Conservation (phyloP, 2,888 invertebrate genomes). For the Malachius bipustulatus region DNA sequence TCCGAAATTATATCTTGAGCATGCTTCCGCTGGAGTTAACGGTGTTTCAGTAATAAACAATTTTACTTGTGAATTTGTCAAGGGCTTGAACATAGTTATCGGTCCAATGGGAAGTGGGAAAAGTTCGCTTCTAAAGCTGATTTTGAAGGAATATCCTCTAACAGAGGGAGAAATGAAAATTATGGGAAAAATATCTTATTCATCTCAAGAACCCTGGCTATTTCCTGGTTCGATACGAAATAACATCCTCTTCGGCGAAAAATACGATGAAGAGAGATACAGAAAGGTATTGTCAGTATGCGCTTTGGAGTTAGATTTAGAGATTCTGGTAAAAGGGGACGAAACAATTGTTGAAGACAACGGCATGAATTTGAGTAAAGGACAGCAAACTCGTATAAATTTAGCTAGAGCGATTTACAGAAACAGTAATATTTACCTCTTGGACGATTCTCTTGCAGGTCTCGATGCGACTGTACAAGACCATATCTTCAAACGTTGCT, state of each 20-base stretch:
- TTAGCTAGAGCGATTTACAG: conserved; percentile 64
- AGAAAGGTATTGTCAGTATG: conserved; percentile 50
- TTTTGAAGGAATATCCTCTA: conserved; percentile 33
- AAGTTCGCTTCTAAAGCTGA: conserved; percentile 35
- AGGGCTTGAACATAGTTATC: conserved; percentile 42
- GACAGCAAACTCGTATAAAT: conserved; percentile 69
- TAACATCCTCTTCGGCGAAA: conserved; percentile 65
- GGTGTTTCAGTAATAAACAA: conserved; percentile 32
- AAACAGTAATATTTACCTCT: conserved; percentile 62
- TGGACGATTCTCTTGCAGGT: conserved; percentile 71
- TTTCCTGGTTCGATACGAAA: conserved; percentile 52
- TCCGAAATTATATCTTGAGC: conserved; percentile 21
- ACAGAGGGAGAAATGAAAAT: conserved; percentile 34
- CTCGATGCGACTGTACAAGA: conserved; percentile 64
- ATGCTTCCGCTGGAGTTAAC: conserved; percentile 23
- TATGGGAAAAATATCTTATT: conserved; percentile 43
- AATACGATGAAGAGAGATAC: conserved; percentile 44
- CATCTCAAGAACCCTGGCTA: conserved; percentile 52
- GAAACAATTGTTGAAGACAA: conserved; percentile 67
- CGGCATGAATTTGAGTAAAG: conserved; percentile 70
- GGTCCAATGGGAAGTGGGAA: conserved; percentile 59
- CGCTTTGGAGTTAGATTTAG: conserved; percentile 48
- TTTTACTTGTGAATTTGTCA: conserved; percentile 36
- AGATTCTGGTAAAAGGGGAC: conserved; percentile 48
- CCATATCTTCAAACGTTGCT: conserved; percentile 54